Percentiles rank a stretch among this genome's conserved stretches.
phyloP scores from a whole-genome alignment of 2,113 vertebrate species.

The Corythaeola cristata region DNA sequence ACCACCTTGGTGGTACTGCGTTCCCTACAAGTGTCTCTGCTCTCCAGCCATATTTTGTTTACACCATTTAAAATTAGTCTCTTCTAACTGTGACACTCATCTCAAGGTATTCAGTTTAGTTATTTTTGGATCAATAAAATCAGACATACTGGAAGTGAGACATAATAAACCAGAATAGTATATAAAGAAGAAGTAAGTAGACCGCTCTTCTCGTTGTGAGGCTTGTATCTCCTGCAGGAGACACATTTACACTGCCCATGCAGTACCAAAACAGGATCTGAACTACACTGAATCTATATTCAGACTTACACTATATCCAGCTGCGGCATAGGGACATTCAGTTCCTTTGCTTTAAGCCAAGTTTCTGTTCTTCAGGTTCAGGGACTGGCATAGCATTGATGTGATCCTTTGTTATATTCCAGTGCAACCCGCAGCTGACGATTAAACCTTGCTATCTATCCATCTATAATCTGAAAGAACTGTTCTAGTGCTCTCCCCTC shows the following conservation, averaged over 20 bases:
- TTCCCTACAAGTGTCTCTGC: neutral
- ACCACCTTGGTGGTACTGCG: neutral
- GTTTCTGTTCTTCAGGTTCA: neutral
- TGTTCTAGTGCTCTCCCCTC: neutral
- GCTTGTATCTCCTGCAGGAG: neutral
- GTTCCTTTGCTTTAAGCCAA: neutral
- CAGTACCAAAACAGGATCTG: neutral
- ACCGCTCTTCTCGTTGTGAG: neutral
- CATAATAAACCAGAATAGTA: neutral
- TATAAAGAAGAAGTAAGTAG: neutral
- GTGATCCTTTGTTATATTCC: neutral
- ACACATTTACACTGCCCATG: too few relatives aligned
- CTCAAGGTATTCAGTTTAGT: neutral
- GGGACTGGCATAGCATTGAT: neutral
- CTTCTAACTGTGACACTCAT: neutral
- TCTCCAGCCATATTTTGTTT: neutral
- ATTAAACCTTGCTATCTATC: neutral
- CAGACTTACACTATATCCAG: neutral
- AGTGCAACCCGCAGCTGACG: neutral
- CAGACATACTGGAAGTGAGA: neutral
- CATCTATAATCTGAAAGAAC: neutral
- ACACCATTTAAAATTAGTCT: neutral
- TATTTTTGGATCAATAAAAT: constrained; percentile 18
- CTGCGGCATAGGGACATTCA: neutral
- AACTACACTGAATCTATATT: neutral